Conservation (phyloP, 1,140 invertebrate genomes). For the Drosophila ogumai region DNA sequence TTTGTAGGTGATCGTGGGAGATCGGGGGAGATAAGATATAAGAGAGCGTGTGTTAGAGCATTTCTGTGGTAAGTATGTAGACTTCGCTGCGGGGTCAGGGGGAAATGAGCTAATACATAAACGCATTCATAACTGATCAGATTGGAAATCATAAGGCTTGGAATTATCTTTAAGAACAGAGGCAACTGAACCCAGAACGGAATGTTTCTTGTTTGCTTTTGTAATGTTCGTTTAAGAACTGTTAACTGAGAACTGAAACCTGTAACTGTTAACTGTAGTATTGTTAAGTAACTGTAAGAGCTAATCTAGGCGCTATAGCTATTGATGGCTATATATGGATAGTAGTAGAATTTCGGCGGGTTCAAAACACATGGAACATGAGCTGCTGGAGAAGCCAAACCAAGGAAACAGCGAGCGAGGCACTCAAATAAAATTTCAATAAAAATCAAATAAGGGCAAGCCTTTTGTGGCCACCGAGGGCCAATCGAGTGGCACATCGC, state of each 20-base stretch:
- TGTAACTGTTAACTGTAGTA: conserved; percentile 45
- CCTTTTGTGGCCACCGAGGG: conserved; percentile 47
- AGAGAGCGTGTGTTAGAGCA: conserved; percentile 76
- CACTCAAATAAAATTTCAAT: conserved; percentile 56
- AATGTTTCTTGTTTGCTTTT: conserved; percentile 60
- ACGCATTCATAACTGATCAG: conserved; percentile 47
- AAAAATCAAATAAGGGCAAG: conserved; percentile 45
- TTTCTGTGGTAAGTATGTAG: conserved; percentile 37
- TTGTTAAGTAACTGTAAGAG: conserved; percentile 51
- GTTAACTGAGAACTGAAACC: conserved; percentile 49
- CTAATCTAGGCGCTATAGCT: conserved; percentile 72
- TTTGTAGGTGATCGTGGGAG: conserved; percentile 38
- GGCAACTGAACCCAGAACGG: conserved; percentile 32
- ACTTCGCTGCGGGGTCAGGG: conserved; percentile 38
- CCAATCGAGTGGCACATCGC: conserved; percentile 36
- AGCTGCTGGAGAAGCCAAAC: conserved; percentile 42
- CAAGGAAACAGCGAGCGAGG: conserved; percentile 22
- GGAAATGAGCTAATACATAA: conserved; percentile 72
- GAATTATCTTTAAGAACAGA: conserved; percentile 11
- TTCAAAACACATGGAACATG: conserved; percentile 46
- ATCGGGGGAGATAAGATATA: conserved; percentile 74
- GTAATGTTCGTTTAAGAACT: conserved; percentile 53
- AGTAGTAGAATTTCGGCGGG: conserved; percentile 42
- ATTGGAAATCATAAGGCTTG: conserved; percentile 35
- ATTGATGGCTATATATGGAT: conserved; percentile 41